Conservation (phyloP, 2,113 vertebrate genomes). For the Tyto alba region DNA sequence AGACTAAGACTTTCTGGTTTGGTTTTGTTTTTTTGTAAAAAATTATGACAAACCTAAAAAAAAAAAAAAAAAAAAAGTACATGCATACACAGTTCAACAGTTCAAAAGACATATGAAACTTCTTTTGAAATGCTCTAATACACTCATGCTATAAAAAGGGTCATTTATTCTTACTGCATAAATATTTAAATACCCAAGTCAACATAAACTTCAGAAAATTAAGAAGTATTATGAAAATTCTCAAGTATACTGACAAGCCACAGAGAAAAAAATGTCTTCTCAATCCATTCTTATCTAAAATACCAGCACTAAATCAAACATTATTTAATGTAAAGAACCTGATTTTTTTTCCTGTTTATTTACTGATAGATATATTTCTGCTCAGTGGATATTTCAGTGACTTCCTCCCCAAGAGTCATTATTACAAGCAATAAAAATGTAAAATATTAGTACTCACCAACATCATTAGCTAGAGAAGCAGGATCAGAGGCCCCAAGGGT, state of each 20-base stretch:
- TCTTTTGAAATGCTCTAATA: background rate
- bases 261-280: background rate
- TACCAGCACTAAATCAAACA: background rate
- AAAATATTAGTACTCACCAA: slow-evolving; percentile 73
- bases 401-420: background rate
- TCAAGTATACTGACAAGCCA: background rate
- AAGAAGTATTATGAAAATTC: background rate
- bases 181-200: background rate
- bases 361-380: background rate
- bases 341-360: background rate
- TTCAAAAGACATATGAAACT: background rate
- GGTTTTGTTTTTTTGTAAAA: background rate
- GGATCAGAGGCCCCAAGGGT: slow-evolving; percentile 82
- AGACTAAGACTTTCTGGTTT: background rate
- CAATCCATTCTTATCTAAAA: background rate
- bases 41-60: background rate
- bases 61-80: background rate
- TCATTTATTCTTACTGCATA: background rate
- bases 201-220: background rate
- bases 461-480: slow-evolving; percentile 75
- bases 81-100: background rate
- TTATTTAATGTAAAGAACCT: background rate
- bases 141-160: background rate
- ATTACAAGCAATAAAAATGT: background rate
- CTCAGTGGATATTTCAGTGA: background rate